Base-by-base conservation (phyloP, 2,797 vertebrate species). In the Scolopax bukidnonensis region DNA sequence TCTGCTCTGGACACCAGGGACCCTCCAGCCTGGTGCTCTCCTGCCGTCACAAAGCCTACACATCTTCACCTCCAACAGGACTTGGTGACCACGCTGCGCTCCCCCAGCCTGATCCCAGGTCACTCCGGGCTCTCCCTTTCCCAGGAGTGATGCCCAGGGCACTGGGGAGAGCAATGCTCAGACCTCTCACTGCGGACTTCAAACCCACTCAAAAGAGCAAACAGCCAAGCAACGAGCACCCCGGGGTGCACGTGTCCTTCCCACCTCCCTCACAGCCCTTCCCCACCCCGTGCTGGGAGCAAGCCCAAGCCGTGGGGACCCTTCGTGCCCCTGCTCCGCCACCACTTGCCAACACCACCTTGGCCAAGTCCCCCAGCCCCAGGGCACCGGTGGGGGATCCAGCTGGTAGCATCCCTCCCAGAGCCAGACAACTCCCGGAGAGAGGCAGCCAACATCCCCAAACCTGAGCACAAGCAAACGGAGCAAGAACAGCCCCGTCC, bases 241-340 rank as follows among this genome's bases (percentile, higher is more conserved):
- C 30, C 1, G 18, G 30, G 24, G 17, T 7, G 47, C 3, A 1
- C 0, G 36, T 6, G 28, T 57, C 64, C 84, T 79, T 75, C 79
- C 30, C 73, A 16, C 25, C 38, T 17, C 69, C 45, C 84, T 36
- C 48, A 4, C 11, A 21, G 41, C 28, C 36, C 15, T 45, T 76
- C 69, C 45, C 51, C 40, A 9, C 30, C 33, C 30, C 28, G 2
- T 0, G 0, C n/a, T 8, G 3, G 0, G 30, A 50, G 38, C 69
- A 25, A 73, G 20, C 63, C 70, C 0, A 5, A 57, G 43, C 48
- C 5, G 0, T 1, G 33, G 43, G 64, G 57, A 7, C 32, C 12
- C 40, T 50, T 57, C 36, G 6, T 3, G 2, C 11, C 45, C 4
- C 19, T 11, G 25, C 40, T 82, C 84, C 2, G 3, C 32, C 86